Base-by-base conservation (phyloP, 2,888 invertebrate genomes). In the Himalopsyche kuldschensis region DNA sequence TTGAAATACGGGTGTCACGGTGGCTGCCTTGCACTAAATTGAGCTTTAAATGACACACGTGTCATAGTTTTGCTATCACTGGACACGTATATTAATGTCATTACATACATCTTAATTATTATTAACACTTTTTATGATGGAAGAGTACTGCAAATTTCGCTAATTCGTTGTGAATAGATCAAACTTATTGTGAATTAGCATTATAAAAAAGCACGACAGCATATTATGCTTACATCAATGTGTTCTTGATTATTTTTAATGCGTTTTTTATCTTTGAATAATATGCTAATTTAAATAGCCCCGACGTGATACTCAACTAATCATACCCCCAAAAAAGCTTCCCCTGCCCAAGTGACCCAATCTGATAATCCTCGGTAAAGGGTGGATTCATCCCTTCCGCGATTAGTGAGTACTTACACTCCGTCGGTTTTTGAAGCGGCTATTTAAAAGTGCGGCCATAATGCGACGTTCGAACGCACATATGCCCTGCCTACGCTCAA, bases 391-490 rank as follows among this genome's bases (percentile, higher is more conserved):
- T 69, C 69, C 78, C 48, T 27, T 27, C 81, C 55, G 81, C 80
- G 84, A 85, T 85, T 85, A 85, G 85, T 82, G 69, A 69, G 69
- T 69, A 69, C 69, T 69, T 69, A 76, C 84, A 85, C 85, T 85
- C 84, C 84, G 79, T 82, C 82, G 85, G 85, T 85, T 83, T 85
- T 82, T 78, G 84, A 84, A 82, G 78, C 82, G 82, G 78, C 85
- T 75, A 75, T 84, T 85, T 85, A 85, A 85, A 85, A 82, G 69
- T 82, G 81, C 76, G 85, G 82, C 79, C 75, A 82, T 85, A 84
- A 85, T 84, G 80, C 82, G 75, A 75, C 80, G 85, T 85, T 84
- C 82, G 85, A 85, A 84, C 78, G 79, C 81, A 82, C 85, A 85
- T 85, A 84, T 85, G 85, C 48, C 30, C 27, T 15, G 20, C 20